phyloP scores from a whole-genome alignment of 2,797 vertebrate species.

The Tokudaia tokunoshimensis region DNA sequence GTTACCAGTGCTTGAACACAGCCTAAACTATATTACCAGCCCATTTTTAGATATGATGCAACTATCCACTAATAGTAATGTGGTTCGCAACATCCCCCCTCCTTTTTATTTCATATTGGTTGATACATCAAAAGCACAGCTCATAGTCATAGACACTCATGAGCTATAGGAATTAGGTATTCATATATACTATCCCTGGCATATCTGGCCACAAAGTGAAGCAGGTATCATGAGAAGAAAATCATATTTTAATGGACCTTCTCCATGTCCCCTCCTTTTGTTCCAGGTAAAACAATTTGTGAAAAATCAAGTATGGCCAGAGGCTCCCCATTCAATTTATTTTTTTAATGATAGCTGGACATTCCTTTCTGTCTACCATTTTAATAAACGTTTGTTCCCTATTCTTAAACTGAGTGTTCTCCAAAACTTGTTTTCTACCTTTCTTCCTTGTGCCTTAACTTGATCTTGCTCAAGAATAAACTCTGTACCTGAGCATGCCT shows the following conservation, averaged over 20 bases:
- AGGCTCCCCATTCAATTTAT: neutral
- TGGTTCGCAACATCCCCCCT: neutral
- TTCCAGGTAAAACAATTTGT: neutral
- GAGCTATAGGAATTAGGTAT: neutral
- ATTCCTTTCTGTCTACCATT: neutral
- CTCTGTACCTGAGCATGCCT: too few relatives aligned
- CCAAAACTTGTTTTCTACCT: neutral
- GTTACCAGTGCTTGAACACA: neutral
- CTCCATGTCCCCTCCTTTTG: neutral
- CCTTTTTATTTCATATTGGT: neutral
- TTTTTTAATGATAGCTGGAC: neutral
- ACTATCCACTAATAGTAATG: neutral
- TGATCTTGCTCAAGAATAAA: neutral
- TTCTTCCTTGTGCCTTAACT: neutral
- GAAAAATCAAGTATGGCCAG: neutral
- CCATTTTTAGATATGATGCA: neutral
- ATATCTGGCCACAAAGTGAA: neutral
- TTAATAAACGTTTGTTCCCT: neutral
- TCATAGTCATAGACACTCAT: neutral
- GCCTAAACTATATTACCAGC: neutral
- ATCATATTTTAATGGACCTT: neutral
- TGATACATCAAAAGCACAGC: neutral
- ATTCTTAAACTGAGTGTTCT: neutral
- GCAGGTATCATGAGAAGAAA: neutral
- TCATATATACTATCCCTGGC: neutral